These are phyloP conservation scores for Hoplodrina blanda DNA, from an alignment of 2,888 invertebrate species.

Conservation along the genomic window DNA sequence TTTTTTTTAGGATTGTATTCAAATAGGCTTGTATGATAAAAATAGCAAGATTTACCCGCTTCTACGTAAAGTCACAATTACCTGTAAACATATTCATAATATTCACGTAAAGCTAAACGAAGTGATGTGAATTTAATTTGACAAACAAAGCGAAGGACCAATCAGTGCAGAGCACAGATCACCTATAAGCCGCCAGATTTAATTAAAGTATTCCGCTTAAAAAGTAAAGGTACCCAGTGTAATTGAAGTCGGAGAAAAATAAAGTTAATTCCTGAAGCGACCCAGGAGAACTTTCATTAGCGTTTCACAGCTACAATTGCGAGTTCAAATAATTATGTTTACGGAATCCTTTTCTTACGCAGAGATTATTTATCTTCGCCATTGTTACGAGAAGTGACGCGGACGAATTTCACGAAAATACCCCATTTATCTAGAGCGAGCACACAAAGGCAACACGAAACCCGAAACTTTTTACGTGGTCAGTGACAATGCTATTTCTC, in stretches of 20 bases:
- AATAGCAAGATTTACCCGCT: conserved; percentile 31
- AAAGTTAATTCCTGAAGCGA: conserved; percentile 83
- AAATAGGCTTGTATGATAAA: conserved; percentile 19
- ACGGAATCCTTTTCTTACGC: conserved; percentile 90
- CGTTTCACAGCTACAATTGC: conserved; percentile 88
- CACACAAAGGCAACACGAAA: conserved; percentile 88
- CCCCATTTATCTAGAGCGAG: conserved; percentile 87
- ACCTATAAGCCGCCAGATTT: conserved; percentile 81
- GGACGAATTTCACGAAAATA: conserved; percentile 89
- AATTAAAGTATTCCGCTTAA: conserved; percentile 83
- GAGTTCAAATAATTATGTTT: conserved; percentile 90
- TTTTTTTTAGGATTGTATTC: conserved; percentile 23
- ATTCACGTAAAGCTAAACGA: background rate
- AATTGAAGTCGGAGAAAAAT: conserved; percentile 83
- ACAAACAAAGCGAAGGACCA: conserved; percentile 63
- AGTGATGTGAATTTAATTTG: conserved; percentile 63
- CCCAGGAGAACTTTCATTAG: conserved; percentile 86
- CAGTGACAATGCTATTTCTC: conserved; percentile 88
- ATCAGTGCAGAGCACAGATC: conserved; percentile 59
- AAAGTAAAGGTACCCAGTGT: conserved; percentile 79
- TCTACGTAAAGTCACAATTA: conserved; percentile 1
- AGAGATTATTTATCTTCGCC: conserved; percentile 89
- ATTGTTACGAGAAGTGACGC: conserved; percentile 89
- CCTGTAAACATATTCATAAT: conserved; percentile 13
- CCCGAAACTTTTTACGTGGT: conserved; percentile 90